Base-by-base conservation (phyloP, 2,797 vertebrate genomes). In the Myotis myotis region DNA sequence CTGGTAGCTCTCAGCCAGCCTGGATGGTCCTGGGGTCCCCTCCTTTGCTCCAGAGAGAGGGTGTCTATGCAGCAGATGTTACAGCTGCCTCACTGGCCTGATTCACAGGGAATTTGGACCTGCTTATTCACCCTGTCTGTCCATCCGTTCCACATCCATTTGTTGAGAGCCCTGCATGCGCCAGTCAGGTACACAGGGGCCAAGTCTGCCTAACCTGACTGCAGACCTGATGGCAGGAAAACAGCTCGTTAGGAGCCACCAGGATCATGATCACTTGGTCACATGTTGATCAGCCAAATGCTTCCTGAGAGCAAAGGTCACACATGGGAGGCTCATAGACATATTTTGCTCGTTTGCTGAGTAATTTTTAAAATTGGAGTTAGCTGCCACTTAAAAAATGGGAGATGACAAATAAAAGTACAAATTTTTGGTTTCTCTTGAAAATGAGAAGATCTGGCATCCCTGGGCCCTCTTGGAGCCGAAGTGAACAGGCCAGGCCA, bases 351-450 rank as follows among this genome's bases (percentile, higher is more conserved):
- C 47, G 47, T 84, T 84, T 89, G 55, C n/a, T 84, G 36, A 62
- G n/a, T 41, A 55, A 57, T 90, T 78, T 87, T 53, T 5, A 80
- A 91, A 57, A 62, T 44, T 33, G 93, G 36, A 94, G 44, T 76
- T 64, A 86, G 49, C 36, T 75, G 30, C 44, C 38, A 81, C 4
- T 91, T 87, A 79, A 68, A 93, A 70, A 60, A 25, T 28, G 8
- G 49, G 36, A 84, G 60, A 87, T 57, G 23, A 70, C 23, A 64
- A 7, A 41, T 41, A 25, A 62, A 94, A 79, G 79, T 8, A 85
- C 7, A 79, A 17, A 62, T 30, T 66, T 83, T 55, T 44, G 23
- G 10, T 36, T 95, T 94, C 83, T 92, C 72, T 90, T 81, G 25
- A 76, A 81, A 91, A 80, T 41, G 0, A 80, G 62, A 78, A 83